phyloP scores from a whole-genome alignment of 2,888 invertebrate species.

The Sesia apiformis region DNA sequence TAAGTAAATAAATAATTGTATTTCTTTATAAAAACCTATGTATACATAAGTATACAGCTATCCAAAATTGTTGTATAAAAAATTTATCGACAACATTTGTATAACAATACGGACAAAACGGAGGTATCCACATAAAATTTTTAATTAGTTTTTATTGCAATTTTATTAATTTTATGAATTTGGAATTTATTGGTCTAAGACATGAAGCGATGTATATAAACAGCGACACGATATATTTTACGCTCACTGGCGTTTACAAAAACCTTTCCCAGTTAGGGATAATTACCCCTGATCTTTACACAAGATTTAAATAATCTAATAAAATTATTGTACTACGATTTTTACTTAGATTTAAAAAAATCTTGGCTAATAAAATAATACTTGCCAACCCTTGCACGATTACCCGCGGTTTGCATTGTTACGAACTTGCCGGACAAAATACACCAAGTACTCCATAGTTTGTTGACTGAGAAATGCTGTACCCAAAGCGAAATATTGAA shows the following conservation, averaged over 20 bases:
- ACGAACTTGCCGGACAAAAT: too few species aligned
- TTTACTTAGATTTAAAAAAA: neutral
- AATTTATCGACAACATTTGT: neutral
- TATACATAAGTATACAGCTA: neutral
- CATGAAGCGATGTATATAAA: neutral
- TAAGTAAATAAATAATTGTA: neutral
- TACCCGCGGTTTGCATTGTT: too few species aligned
- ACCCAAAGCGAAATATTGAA: too few species aligned
- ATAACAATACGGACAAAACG: neutral
- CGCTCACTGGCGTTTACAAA: neutral
- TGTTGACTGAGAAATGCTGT: too few species aligned
- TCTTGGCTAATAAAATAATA: too few species aligned
- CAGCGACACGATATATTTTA: neutral
- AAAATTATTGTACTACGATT: slow-evolving; percentile 20
- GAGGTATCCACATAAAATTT: neutral
- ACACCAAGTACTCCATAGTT: too few species aligned
- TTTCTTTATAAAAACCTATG: neutral
- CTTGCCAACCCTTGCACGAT: too few species aligned
- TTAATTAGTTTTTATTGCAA: neutral
- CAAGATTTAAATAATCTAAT: slow-evolving; percentile 17
- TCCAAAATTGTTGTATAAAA: neutral
- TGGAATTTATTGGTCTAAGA: neutral
- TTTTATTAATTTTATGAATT: neutral
- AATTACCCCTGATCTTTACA: too few species aligned
- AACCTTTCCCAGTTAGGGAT: neutral